Base-by-base conservation (phyloP, 2,797 vertebrate species). In the Pseudopleuronectes americanus region DNA sequence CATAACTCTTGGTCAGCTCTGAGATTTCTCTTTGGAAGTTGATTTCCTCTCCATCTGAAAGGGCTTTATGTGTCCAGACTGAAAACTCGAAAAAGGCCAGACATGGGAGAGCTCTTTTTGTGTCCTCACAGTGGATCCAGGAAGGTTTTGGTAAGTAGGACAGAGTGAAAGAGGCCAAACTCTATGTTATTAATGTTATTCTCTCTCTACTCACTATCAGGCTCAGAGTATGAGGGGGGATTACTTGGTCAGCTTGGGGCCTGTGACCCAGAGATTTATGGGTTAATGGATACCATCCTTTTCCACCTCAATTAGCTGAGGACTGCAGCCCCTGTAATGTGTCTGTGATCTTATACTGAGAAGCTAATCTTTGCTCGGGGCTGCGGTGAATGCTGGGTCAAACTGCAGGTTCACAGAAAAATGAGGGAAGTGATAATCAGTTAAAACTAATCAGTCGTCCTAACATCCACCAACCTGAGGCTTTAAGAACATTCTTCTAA, bases 261-360 rank as follows among this genome's bases (percentile, higher is more conserved):
- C 69, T 80, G 68, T 76, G 81, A 85, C 83, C 81, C 64, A 61
- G 68, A 65, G 81, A 85, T 45, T 22, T 57, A 80, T 10, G 61
- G 84, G 84, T 87, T 90, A 92, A 92, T 85, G 68, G 75, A 83
- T 75, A 64, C 85, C 86, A 88, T 85, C 87, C 90, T 85, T 65
- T 78, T 81, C 74, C 59, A 71, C 76, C 79, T 87, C 65, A 73
- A 72, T 81, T 72, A 80, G 78, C 66, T 31, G 62, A 68, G 59
- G 71, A 65, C 57, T 57, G 70, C 36, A 59, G 76, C 41, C 63
- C 19, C 47, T 26, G 41, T 57, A 70, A 33, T 57, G 54, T 28
- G 41, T 28, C 52, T 75, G 78, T 84, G 79, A 80, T 84, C 70
- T 53, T 17, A 55, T 33, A 60, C 43, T 68, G 58, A 62, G 68